Conservation (phyloP, 2,888 invertebrate genomes). For the Morpho achilles region DNA sequence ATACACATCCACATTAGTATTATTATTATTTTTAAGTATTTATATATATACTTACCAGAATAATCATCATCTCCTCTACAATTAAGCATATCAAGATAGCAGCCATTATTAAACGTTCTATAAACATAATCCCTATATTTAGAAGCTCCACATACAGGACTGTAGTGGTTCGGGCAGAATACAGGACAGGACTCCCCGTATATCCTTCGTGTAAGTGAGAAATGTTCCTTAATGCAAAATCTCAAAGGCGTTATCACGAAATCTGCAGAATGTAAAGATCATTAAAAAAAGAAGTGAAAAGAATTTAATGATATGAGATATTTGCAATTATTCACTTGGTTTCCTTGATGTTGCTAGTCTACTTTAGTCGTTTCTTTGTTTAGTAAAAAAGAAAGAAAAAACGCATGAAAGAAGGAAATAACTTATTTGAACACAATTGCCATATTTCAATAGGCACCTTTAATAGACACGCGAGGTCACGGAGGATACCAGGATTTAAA, state of each 20-base stretch:
- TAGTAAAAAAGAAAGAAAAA: too few relatives aligned
- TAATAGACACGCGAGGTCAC: too few relatives aligned
- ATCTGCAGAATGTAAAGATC: constrained; percentile 35
- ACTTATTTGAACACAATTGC: too few relatives aligned
- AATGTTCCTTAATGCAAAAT: constrained; percentile 48
- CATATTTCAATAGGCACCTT: too few relatives aligned
- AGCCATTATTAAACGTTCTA: constrained; percentile 56
- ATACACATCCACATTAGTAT: neutral
- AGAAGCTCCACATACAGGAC: constrained; percentile 59
- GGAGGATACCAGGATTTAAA: too few relatives aligned
- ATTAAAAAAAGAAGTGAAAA: too few relatives aligned
- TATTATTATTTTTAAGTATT: too few relatives aligned
- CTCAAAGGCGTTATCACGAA: constrained; percentile 41
- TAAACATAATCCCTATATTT: constrained; percentile 46
- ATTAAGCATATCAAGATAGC: constrained; percentile 62
- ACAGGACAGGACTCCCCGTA: constrained; percentile 60
- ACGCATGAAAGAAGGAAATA: too few relatives aligned
- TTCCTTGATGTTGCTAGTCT: too few relatives aligned
- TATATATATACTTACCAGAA: constrained; percentile 23
- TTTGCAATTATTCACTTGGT: neutral
- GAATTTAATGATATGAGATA: neutral
- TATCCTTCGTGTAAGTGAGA: constrained; percentile 32
- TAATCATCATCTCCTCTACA: constrained; percentile 59
- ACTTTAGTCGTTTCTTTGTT: too few relatives aligned
- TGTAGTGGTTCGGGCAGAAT: constrained; percentile 59